Base-by-base conservation (phyloP, 2,113 vertebrate genomes). In the Coregonus clupeaformis region DNA sequence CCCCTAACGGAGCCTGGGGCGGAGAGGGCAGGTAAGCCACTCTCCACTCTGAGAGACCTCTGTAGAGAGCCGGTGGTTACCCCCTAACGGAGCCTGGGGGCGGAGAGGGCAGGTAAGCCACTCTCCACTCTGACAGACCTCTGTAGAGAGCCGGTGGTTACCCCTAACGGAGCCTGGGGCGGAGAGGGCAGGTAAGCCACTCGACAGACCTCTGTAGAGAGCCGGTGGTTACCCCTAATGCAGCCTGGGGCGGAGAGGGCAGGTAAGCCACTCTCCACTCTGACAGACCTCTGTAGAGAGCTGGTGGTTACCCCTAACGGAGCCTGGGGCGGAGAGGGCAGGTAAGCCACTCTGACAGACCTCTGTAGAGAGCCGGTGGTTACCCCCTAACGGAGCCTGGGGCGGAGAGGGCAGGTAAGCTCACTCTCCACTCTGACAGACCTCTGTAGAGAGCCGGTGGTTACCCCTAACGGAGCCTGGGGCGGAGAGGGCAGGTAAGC, bases 261-360 rank as follows among this genome's bases (percentile, higher is more conserved):
- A 98, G 97, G 97, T 98, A 95, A 9, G 73, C 25, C 4, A 3
- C 5, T 4, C 18, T 9, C 24, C 89, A 94, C 88, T 0, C 90
- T 94, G 77, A 92, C 89, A 0, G 96, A 99, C 69, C 74, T 74
- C 73, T 97, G 96, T 90, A 92, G 95, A 87, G 97, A 99, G 84
- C 95, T 98, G 87, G 86, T 96, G 77, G 96, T 98, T 57, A 98
- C 96, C 29, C 97, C 97, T 57, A 99, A 98, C 36, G 95, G 96
- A 76, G 95, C 96, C 20, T 99, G 97, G 97, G 97, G 97, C 63
- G 97, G 97, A 85, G 96, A 97, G 91, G 97, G 97, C 91, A 98
- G 97, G 97, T 98, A 95, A 9, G 73, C 25, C 89, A 94, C 88
- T 0, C 90, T 94, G 77, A 92, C 89, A 0, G 96, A 99, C 69